A percentile compares a stretch with the other conserved stretches of the same genome.
Conservation (phyloP, 2,797 vertebrate species). For the Coregonus sp. region DNA sequence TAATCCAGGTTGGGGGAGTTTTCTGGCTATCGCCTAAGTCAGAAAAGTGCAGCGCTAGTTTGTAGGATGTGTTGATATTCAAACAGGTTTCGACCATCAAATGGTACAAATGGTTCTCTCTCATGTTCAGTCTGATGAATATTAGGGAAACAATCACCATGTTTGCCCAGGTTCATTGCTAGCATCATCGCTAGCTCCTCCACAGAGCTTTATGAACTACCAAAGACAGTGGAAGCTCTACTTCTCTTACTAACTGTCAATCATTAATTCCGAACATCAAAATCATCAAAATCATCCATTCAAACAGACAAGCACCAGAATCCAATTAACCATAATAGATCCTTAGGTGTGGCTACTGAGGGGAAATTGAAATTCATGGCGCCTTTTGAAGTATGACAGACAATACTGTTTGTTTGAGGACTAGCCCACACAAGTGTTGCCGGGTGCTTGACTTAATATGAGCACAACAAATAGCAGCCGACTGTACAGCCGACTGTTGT, state of each 20-base stretch:
- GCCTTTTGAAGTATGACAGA: slow-evolving; percentile 27
- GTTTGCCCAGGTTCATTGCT: not conserved
- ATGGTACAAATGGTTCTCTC: not conserved
- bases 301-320: slow-evolving; percentile 26
- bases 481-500: not conserved
- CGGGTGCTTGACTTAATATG: slow-evolving; percentile 9
- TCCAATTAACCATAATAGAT: slow-evolving; percentile 41
- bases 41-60: slow-evolving; percentile 18
- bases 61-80: slow-evolving; percentile 8
- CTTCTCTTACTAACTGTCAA: slow-evolving; percentile 10
- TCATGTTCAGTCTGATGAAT: slow-evolving; percentile 1
- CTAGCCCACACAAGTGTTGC: not conserved
- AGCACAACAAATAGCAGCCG: slow-evolving; percentile 7
- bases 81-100: slow-evolving; percentile 7
- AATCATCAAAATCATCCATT: slow-evolving; percentile 14
- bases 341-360: slow-evolving; percentile 16
- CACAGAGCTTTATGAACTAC: slow-evolving; percentile 18
- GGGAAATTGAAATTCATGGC: slow-evolving; percentile 20
- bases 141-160: slow-evolving; percentile 13
- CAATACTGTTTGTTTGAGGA: slow-evolving; percentile 16
- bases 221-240: too few relatives aligned
- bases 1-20: slow-evolving; percentile 28
- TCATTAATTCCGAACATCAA: slow-evolving; percentile 11
- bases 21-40: slow-evolving; percentile 25
- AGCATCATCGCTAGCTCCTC: not conserved